These are phyloP conservation scores for Yponomeuta sedellus DNA, from an alignment of 2,888 invertebrate genomes.

Conservation along the genomic window DNA sequence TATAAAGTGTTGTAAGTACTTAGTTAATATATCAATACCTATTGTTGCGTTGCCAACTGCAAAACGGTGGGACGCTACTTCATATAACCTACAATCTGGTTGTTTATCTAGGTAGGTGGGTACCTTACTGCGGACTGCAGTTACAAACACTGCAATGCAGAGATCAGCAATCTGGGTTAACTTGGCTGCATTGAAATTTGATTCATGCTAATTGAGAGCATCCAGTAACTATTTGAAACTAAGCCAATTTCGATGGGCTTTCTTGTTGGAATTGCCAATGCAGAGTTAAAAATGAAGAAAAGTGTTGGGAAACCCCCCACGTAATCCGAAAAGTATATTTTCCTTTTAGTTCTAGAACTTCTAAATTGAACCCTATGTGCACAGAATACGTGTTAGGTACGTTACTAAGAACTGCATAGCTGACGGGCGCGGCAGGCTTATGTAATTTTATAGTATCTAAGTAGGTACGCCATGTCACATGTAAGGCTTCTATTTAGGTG, in stretches of 20 bases:
- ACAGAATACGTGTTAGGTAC: not conserved
- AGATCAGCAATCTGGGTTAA: not conserved
- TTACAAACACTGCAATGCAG: constrained; percentile 12
- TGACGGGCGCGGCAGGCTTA: not conserved
- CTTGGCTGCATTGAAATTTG: constrained; percentile 1
- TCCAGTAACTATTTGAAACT: not conserved
- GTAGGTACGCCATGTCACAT: not conserved
- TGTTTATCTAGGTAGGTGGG: not conserved
- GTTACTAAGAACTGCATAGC: not conserved
- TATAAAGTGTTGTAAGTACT: not conserved
- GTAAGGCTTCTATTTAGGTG: constrained; percentile 17
- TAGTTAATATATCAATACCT: not conserved
- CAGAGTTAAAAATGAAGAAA: not conserved
- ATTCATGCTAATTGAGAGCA: not conserved
- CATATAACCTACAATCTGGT: not conserved
- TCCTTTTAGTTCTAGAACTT: not conserved
- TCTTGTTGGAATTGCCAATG: not conserved
- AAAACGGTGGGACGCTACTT: not conserved
- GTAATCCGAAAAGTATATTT: not conserved
- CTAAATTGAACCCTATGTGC: not conserved
- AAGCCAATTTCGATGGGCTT: not conserved
- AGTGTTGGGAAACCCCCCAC: not conserved
- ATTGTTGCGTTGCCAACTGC: not conserved
- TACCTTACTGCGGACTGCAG: not conserved
- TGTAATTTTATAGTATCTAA: not conserved